Conservation (phyloP, 2,797 vertebrate genomes). For the Emys orbicularis region DNA sequence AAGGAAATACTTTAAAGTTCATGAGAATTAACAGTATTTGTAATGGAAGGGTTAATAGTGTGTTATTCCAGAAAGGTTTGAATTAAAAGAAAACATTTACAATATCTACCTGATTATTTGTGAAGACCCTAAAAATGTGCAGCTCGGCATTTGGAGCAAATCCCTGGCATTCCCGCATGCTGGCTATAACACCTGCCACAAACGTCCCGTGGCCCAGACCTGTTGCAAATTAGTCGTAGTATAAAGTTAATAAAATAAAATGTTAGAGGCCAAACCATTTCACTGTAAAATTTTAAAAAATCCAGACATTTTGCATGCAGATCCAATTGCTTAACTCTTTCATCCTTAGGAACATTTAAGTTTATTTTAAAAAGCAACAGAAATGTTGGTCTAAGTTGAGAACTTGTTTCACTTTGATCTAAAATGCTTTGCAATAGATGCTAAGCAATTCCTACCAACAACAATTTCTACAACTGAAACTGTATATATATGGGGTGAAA, state of each 20-base stretch:
- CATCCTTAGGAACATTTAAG: neutral
- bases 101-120: conserved; percentile 94
- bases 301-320: neutral
- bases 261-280: neutral
- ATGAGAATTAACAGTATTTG: neutral
- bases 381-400: neutral
- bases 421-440: neutral
- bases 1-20: neutral
- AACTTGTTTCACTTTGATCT: neutral
- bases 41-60: neutral
- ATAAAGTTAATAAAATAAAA: neutral
- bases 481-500: neutral
- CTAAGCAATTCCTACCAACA: neutral
- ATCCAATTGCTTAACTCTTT: neutral
- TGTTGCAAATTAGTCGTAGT: conserved; percentile 57
- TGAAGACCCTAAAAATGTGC: conserved; percentile 99
- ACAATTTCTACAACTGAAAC: neutral
- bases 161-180: conserved; percentile 99
- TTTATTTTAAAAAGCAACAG: neutral
- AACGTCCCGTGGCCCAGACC: conserved; percentile 98
- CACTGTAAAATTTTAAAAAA: neutral
- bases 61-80: neutral
- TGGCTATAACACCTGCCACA: conserved; percentile 98
- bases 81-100: neutral
- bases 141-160: conserved; percentile 98